phyloP scores from a whole-genome alignment of 2,113 vertebrate species.

The Campylorhamphus procurvoides region DNA sequence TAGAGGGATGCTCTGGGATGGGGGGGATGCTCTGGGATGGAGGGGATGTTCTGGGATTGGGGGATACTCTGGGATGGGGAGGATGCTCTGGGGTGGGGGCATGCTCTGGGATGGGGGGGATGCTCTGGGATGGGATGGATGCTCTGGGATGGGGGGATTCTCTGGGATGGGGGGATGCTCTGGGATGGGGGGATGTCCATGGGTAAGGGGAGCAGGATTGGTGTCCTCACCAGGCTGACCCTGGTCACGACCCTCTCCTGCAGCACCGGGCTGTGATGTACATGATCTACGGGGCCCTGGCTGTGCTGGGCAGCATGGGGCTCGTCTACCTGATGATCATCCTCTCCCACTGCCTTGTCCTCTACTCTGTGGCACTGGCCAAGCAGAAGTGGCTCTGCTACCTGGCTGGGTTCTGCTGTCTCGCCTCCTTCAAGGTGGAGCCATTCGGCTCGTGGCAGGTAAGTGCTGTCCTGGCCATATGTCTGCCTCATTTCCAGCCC shows the following conservation, averaged over 20 bases:
- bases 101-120: too few relatives aligned
- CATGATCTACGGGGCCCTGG: slow-evolving; percentile 84
- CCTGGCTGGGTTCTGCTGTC: slow-evolving; percentile 81
- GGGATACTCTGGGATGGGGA: too few relatives aligned
- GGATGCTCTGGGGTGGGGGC: too few relatives aligned
- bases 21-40: too few relatives aligned
- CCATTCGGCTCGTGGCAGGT: slow-evolving; percentile 95
- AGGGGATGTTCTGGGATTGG: too few relatives aligned
- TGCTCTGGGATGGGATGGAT: not conserved
- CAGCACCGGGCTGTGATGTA: slow-evolving; percentile 90
- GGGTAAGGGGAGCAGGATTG: not conserved
- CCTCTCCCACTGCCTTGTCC: slow-evolving; percentile 88
- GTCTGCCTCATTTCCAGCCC: fast-evolving
- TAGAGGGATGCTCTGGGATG: too few relatives aligned
- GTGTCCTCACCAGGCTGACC: not conserved
- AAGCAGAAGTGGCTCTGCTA: slow-evolving; percentile 94
- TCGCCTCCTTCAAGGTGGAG: slow-evolving; percentile 91
- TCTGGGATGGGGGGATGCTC: not conserved
- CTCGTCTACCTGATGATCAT: slow-evolving; percentile 86
- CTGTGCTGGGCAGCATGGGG: slow-evolving; percentile 90
- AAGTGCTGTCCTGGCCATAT: not conserved
- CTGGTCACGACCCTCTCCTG: not conserved
- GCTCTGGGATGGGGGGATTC: too few relatives aligned
- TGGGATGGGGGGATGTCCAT: too few relatives aligned
- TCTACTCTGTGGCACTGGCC: slow-evolving; percentile 86